phyloP scores from a whole-genome alignment of 2,888 invertebrate genomes.

The Julus scanicus region DNA sequence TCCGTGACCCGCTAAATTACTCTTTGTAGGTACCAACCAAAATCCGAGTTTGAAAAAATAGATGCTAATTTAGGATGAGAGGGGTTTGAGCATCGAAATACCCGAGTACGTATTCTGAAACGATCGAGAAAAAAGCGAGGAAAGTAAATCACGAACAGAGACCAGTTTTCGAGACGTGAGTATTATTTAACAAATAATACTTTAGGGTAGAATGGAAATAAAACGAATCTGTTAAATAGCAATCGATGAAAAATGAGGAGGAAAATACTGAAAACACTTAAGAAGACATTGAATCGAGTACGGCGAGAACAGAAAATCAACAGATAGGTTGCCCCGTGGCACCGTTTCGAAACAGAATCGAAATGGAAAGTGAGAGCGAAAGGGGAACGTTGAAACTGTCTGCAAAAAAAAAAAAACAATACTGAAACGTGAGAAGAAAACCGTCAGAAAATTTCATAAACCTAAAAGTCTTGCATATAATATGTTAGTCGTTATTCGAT shows the following conservation, averaged over 20 bases:
- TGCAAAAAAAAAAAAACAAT: conserved; percentile 14
- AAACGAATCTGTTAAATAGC: conserved; percentile 29
- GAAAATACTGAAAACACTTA: conserved; percentile 22
- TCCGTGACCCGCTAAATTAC: too few species aligned
- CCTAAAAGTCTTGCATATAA: conserved; percentile 22
- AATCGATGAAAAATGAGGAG: conserved; percentile 1
- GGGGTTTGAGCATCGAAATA: too few species aligned
- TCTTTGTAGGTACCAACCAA: too few species aligned
- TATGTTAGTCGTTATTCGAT: background rate
- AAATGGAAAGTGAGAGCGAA: too few species aligned
- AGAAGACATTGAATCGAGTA: background rate
- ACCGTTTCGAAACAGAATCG: too few species aligned
- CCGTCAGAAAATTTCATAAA: conserved; percentile 15
- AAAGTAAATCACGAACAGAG: conserved; percentile 31
- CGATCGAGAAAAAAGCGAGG: background rate
- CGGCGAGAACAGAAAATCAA: background rate
- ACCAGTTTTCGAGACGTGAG: conserved; percentile 11
- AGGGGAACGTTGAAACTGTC: background rate
- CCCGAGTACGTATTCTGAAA: background rate
- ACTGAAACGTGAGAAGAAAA: conserved; percentile 29
- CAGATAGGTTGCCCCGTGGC: background rate
- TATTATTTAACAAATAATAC: conserved; percentile 31
- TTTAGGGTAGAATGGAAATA: conserved; percentile 4
- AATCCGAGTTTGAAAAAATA: too few species aligned
- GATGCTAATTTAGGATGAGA: too few species aligned